These are phyloP conservation scores for Hepsetus odoe DNA, from an alignment of 2,113 vertebrate species.

Conservation along the genomic window DNA sequence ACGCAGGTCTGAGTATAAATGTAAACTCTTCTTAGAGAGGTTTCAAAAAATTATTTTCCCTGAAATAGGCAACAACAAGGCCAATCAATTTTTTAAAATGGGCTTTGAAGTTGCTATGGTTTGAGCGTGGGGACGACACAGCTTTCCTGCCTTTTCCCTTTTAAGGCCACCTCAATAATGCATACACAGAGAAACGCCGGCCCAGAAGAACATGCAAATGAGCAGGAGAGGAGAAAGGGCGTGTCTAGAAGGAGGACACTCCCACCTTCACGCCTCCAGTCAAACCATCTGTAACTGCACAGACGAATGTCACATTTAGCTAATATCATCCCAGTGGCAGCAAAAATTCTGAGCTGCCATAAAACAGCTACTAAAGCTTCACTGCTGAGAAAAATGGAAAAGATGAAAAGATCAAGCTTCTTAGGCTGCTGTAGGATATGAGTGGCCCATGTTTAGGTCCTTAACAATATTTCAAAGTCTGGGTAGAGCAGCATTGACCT, in stretches of 20 bases:
- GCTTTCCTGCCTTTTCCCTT: conserved; percentile 50
- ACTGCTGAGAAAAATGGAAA: neutral
- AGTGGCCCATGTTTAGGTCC: neutral
- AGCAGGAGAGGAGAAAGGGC: conserved; percentile 3
- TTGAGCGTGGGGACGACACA: conserved; percentile 49
- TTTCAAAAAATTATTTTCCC: conserved; percentile 42
- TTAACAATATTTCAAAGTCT: neutral
- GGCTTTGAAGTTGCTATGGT: conserved; percentile 62
- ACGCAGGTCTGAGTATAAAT: neutral
- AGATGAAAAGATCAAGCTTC: neutral
- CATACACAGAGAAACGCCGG: conserved; percentile 49
- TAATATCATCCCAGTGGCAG: neutral
- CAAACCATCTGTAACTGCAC: conserved; percentile 8
- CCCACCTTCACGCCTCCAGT: conserved; percentile 37
- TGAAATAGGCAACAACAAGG: conserved; percentile 52
- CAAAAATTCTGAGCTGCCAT: neutral
- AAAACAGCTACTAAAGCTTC: neutral
- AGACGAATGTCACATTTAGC: neutral
- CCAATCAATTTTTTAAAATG: conserved; percentile 66
- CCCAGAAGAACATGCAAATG: conserved; percentile 59
- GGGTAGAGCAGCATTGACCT: neutral
- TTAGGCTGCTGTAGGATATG: conserved; percentile 35
- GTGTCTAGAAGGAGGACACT: conserved; percentile 41
- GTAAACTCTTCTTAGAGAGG: conserved; percentile 9
- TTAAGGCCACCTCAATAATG: conserved; percentile 61